Evolutionary conservation across 2,113 vertebrate genomes (phyloP).

Genomic region (Oostethus manadensis): DNA sequence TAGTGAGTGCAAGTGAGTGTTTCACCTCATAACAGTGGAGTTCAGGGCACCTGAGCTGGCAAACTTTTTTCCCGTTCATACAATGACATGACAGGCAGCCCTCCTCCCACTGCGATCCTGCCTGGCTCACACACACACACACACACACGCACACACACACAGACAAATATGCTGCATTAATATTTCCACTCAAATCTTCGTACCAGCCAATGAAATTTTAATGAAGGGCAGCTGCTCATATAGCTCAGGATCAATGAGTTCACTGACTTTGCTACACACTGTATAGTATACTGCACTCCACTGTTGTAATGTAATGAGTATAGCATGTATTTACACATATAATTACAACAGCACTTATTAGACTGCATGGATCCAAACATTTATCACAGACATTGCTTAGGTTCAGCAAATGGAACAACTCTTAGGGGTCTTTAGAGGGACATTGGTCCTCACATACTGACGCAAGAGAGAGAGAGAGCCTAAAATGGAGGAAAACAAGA

Average conservation of each 20-base stretch:
- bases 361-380: not conserved
- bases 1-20: not conserved
- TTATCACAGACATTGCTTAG: not conserved
- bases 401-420: not conserved
- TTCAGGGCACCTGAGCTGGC: conserved; percentile 48
- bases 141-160: conserved; percentile 31
- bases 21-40: conserved; percentile 61
- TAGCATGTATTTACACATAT: not conserved
- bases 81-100: conserved; percentile 60
- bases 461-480: not conserved
- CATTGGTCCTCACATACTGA: conserved; percentile 22
- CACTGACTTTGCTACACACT: conserved; percentile 1
- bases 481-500: not conserved
- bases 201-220: not conserved
- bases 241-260: conserved; percentile 2
- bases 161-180: conserved; percentile 11
- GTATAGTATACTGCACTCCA: not conserved
- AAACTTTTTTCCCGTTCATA: conserved; percentile 56
- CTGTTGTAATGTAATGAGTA: not conserved
- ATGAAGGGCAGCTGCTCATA: not conserved
- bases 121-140: conserved; percentile 46
- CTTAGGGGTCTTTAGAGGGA: conserved; percentile 25
- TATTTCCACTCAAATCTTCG: conserved; percentile 3
- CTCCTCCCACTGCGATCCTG: conserved; percentile 63
- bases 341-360: conserved; percentile 16